Base-by-base conservation (phyloP, 2,888 invertebrate genomes). In the Drosophila borealis region DNA sequence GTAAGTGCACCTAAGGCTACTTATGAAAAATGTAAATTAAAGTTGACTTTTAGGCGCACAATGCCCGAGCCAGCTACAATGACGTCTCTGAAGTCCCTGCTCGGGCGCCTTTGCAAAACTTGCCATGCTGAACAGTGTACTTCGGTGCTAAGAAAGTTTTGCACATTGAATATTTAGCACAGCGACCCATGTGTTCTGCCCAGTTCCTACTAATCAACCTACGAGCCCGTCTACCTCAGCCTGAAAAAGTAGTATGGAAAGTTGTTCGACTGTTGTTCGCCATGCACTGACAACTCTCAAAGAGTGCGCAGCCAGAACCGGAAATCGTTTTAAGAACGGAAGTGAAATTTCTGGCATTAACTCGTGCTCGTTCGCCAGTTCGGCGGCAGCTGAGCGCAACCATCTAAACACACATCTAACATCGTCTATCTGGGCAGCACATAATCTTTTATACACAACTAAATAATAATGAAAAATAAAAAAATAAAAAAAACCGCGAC, bases 1-100 rank as follows among this genome's bases (percentile, higher is more conserved):
- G 90, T 90, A 90, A 90, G 90, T 86, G 89, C 87, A 88, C 91
- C 91, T 87, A 83, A 88, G 90, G 91, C 91, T 90, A 91, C 90
- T 90, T 90, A 85, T 90, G 89, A 80, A 81, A 89, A 89, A 90
- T 89, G 84, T 72, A 90, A 91, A 91, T 91, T 89, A 85, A 89
- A 90, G 90, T 89, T 89, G 90, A 91, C 90, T 89, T 89, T 85
- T 74, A 84, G 75, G 80, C 76, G 74, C 66, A 87, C 77, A 80
- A 73, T 74, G 65, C 33, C 10, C 44, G 50, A 8, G 37, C 17
- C 50, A 61, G 49, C 48, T 45, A 39, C 61, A 49, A 57, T 48
- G 33, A 25, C 51, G 39, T 41, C 10, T 19, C 13, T 29, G 48
- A 56, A 50, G 51, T 36, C 36, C 17, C 33, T 34, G 37, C 29